Conservation (phyloP, 2,888 invertebrate species). For the Horisme vitalbata region DNA sequence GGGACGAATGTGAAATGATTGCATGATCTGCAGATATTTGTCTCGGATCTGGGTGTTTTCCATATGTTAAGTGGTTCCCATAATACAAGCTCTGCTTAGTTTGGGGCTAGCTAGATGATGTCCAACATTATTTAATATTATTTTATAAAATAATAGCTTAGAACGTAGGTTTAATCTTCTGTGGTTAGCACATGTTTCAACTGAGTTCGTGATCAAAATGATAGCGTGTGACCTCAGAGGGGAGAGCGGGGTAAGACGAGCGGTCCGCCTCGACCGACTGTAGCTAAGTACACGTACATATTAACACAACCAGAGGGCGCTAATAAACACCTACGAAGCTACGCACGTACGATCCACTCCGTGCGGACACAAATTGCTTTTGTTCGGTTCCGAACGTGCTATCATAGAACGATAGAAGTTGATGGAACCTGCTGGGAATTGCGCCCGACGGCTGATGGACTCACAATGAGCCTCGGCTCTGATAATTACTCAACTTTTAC, state of each 20-base stretch:
- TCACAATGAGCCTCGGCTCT: constrained; percentile 55
- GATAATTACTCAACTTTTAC: constrained; percentile 63
- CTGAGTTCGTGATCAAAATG: constrained; percentile 62
- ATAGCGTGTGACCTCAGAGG: constrained; percentile 62
- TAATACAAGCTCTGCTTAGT: no score
- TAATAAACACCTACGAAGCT: constrained; percentile 76
- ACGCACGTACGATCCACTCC: constrained; percentile 67
- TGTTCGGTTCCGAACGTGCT: constrained; percentile 72
- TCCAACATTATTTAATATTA: no score
- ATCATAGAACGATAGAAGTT: constrained; percentile 40
- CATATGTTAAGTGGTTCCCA: no score
- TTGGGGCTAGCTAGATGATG: no score
- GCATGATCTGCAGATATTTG: no score
- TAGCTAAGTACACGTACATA: constrained; percentile 43
- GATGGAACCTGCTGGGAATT: constrained; percentile 50
- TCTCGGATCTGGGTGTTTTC: no score
- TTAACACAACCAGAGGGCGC: constrained; percentile 59
- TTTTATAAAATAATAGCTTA: no score
- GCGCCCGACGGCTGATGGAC: constrained; percentile 60
- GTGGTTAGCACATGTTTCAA: constrained; percentile 51
- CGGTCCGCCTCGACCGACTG: constrained; percentile 29
- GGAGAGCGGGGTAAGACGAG: constrained; percentile 51
- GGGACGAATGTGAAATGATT: no score
- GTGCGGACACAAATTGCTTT: constrained; percentile 80
- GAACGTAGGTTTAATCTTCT: no score